Percentiles rank a stretch among this genome's conserved stretches.
Conservation (phyloP, 2,888 invertebrate genomes). For the Timandra comae region DNA sequence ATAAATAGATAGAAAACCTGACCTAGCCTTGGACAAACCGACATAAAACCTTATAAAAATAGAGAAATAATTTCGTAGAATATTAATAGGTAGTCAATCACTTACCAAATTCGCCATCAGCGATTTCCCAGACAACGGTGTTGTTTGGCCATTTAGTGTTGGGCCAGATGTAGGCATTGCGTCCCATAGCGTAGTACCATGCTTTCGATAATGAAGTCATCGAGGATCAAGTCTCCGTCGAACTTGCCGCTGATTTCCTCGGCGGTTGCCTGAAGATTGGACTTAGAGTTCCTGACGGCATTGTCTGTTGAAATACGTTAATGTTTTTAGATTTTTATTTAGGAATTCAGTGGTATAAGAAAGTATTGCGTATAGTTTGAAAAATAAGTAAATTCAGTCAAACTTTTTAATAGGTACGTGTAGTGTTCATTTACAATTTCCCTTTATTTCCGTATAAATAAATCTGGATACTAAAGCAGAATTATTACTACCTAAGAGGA, state of each 20-base stretch:
- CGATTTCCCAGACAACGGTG: conserved; percentile 56
- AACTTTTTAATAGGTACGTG: not conserved
- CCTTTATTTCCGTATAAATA: no score
- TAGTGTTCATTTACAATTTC: no score
- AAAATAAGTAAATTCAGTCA: not conserved
- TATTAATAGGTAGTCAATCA: no score
- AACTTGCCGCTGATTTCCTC: conserved; percentile 60
- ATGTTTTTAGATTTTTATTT: not conserved
- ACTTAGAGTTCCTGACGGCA: conserved; percentile 28
- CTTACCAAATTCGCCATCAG: conserved; percentile 55
- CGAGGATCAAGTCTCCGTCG: conserved; percentile 61
- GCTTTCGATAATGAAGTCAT: conserved; percentile 48
- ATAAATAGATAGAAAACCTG: no score
- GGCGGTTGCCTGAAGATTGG: conserved; percentile 34
- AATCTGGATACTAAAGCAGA: no score
- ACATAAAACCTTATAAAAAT: no score
- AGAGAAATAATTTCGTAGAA: no score
- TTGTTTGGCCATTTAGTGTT: conserved; percentile 57
- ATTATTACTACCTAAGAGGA: no score
- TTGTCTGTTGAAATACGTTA: conserved; percentile 25
- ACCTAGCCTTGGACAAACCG: no score
- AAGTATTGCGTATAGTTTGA: no score
- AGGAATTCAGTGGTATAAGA: not conserved
- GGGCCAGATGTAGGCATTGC: conserved; percentile 54
- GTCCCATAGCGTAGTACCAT: conserved; percentile 53